Base-by-base conservation (phyloP, 2,888 invertebrate species). In the Ellobium chinense region DNA sequence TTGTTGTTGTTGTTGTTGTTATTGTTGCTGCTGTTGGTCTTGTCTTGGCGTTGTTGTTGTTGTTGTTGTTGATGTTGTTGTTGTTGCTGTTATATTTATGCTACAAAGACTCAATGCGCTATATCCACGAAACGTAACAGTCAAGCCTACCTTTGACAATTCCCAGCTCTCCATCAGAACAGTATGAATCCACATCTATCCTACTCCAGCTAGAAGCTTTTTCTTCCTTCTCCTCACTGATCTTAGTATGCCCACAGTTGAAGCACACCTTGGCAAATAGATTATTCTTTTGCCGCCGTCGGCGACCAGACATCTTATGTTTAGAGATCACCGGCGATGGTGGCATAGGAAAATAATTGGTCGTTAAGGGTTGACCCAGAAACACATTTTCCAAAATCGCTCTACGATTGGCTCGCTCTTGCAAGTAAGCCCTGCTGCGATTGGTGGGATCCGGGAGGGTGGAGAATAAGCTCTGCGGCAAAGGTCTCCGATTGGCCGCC, bases 321-420 rank as follows among this genome's bases (percentile, higher is more conserved):
- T 46, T 39, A 14, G 58, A 3, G 0, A 70, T n/a, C 9, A 70
- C 14, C 14, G 78, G 78, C 5, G 69, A 62, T 1, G 78, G 46
- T 21, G 78, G 60, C 29, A 34, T 34, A 7, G 70, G 78, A 24
- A 78, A 78, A 27, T 69, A 69, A 58, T 60, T 70, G 5, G 60
- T 78, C 9, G 69, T 31, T 36, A 78, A 21, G 1, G 78, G 69
- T 21, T 78, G 78, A n/a, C 78, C 78, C 9, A 78, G 70, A 29
- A 78, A 78, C n/a, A 78, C 78, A 24, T 78, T 78, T 70, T 78
- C 78, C 62, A 78, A 69, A 54, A 78, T 78, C 9, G 78, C 78
- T 36, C 69, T 58, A 21, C 78, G 37, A 46, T 70, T 78, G 34
- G 78, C 78, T 46, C 78, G 14, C 34, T 76, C 76, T 2, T 39